Conservation (phyloP, 37 sponge, comb jelly and placozoan species). For the Bolinopsis microptera region DNA sequence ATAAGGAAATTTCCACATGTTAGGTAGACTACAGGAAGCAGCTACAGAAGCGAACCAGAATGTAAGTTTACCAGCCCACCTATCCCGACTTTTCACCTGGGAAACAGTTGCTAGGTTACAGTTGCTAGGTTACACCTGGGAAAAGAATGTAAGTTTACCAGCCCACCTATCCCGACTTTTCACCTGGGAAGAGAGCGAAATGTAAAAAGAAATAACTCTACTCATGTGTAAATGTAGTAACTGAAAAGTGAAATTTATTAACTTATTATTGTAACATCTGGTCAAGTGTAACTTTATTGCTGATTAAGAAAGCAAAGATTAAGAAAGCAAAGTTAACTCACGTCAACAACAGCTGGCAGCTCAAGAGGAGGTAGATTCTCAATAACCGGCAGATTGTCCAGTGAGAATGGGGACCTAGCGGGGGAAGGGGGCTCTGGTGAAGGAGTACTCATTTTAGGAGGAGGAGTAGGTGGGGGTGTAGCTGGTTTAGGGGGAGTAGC, state of each 20-base stretch:
- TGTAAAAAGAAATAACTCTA: too few species aligned
- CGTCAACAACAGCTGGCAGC: background rate
- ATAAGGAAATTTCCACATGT: constrained; percentile 4
- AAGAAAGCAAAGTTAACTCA: too few species aligned
- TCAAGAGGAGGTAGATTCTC: background rate
- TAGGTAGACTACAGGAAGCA: background rate
- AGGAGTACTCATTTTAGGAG: too few species aligned
- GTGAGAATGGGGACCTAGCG: background rate
- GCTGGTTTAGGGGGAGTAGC: background rate
- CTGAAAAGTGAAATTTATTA: too few species aligned
- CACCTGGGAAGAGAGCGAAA: too few species aligned
- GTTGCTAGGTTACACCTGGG: background rate
- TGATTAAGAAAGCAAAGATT: too few species aligned
- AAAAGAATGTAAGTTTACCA: background rate
- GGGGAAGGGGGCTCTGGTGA: background rate
- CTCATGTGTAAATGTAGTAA: too few species aligned
- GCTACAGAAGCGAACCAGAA: constrained; percentile 9
- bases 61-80: background rate
- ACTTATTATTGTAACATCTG: too few species aligned
- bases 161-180: background rate
- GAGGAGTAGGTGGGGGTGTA: background rate
- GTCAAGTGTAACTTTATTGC: too few species aligned
- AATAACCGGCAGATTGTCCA: background rate
- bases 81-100: background rate
- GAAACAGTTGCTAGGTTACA: background rate